Conservation (phyloP, 1,140 invertebrate species). For the Drosophila sp. region DNA sequence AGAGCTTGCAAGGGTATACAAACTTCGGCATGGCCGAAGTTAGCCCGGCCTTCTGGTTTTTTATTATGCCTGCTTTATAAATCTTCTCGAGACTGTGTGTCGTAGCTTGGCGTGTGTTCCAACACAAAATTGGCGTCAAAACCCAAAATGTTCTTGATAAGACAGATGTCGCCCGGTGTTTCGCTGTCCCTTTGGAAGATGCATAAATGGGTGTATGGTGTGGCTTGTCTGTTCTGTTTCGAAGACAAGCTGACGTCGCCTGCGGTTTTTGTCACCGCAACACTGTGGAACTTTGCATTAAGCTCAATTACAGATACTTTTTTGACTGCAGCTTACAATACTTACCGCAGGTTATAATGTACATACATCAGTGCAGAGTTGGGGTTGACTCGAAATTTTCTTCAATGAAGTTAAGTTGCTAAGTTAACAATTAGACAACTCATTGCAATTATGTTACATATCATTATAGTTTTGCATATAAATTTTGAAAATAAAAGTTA, state of each 20-base stretch:
- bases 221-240: constrained; percentile 44
- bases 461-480: no score
- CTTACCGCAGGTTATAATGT: not conserved
- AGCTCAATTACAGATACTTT: constrained; percentile 59
- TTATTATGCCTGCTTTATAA: constrained; percentile 39
- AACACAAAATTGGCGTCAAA: constrained; percentile 70
- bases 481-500: no score
- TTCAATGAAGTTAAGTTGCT: no score
- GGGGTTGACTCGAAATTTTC: not conserved
- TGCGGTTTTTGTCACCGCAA: constrained; percentile 34
- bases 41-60: constrained; percentile 2
- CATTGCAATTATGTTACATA: no score
- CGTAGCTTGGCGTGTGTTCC: constrained; percentile 30
- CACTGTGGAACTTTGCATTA: constrained; percentile 36
- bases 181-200: constrained; percentile 3
- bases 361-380: not conserved
- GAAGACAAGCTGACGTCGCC: constrained; percentile 48
- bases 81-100: constrained; percentile 32
- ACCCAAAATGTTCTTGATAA: constrained; percentile 75
- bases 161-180: constrained; percentile 60
- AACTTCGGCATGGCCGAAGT: no score
- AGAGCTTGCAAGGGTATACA: no score
- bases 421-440: no score
- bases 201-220: constrained; percentile 47
- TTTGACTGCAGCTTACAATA: not conserved